Conservation (phyloP, 1,140 invertebrate genomes). For the Drosophila prosaltans region DNA sequence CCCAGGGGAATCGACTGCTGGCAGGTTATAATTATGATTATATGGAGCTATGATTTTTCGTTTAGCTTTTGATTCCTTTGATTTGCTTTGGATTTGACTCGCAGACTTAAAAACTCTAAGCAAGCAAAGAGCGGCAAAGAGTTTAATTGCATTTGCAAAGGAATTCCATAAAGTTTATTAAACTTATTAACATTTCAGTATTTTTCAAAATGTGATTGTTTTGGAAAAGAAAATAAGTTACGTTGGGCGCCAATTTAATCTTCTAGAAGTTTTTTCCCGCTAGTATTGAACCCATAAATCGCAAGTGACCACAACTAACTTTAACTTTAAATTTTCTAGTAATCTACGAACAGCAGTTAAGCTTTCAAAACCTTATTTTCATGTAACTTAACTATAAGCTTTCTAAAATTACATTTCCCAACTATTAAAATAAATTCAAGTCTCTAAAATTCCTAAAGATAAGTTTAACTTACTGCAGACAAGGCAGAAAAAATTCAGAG, state of each 20-base stretch:
- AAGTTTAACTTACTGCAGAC: too few species aligned
- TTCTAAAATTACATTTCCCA: neutral
- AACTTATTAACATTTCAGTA: too few species aligned
- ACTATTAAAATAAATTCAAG: too few species aligned
- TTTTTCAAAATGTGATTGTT: too few species aligned
- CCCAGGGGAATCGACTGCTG: constrained; percentile 3
- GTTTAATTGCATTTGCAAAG: neutral
- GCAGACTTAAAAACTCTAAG: constrained; percentile 34
- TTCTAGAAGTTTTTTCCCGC: too few species aligned
- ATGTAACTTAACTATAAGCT: neutral
- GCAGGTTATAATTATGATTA: constrained; percentile 65
- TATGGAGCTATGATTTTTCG: constrained; percentile 66
- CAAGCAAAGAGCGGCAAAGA: neutral
- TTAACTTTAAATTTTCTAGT: neutral
- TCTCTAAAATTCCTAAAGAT: too few species aligned
- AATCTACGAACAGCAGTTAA: too few species aligned
- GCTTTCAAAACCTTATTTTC: neutral
- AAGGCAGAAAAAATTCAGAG: too few species aligned
- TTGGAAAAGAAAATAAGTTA: too few species aligned
- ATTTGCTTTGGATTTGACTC: constrained; percentile 58
- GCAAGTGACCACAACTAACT: neutral
- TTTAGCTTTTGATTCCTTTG: constrained; percentile 32
- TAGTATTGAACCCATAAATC: too few species aligned
- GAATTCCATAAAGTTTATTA: too few species aligned
- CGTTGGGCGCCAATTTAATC: too few species aligned